These are phyloP conservation scores for Lysandra coridon DNA, from an alignment of 2,888 invertebrate species.

Conservation along the genomic window DNA sequence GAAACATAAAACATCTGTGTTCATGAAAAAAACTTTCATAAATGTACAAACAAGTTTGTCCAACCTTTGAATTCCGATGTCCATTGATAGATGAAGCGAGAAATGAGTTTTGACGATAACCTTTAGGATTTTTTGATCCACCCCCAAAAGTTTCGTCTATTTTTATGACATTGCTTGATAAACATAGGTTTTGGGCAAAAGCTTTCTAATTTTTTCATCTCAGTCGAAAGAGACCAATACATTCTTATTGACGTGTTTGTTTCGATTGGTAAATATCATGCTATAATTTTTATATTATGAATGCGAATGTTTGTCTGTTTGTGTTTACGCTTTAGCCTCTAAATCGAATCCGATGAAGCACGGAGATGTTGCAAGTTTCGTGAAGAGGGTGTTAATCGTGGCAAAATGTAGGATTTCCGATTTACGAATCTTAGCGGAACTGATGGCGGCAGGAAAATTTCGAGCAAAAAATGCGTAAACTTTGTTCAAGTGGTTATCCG, in stretches of 20 bases:
- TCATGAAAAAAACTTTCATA: constrained; percentile 8
- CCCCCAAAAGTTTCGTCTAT: background rate
- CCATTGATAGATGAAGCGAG: constrained; percentile 28
- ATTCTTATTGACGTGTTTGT: background rate
- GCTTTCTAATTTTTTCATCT: background rate
- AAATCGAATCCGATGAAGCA: too few species aligned
- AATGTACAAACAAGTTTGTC: constrained; percentile 6
- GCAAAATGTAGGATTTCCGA: background rate
- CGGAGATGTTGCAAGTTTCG: too few species aligned
- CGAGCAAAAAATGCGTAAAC: background rate
- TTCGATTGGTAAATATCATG: background rate
- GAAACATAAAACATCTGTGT: background rate
- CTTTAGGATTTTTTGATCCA: constrained; percentile 16
- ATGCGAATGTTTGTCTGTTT: too few species aligned
- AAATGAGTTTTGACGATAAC: constrained; percentile 26
- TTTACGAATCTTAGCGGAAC: background rate
- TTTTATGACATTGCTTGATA: background rate
- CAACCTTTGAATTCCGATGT: constrained; percentile 25
- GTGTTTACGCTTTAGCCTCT: too few species aligned
- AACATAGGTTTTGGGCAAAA: background rate
- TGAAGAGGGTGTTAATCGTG: too few species aligned
- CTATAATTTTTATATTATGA: background rate
- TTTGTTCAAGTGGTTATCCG: background rate
- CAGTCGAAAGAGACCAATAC: background rate
- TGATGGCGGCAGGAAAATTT: background rate